Percentiles rank a stretch among this genome's conserved stretches.
phyloP scores from a whole-genome alignment of 2,888 invertebrate species.

The Parelbella ahira region DNA sequence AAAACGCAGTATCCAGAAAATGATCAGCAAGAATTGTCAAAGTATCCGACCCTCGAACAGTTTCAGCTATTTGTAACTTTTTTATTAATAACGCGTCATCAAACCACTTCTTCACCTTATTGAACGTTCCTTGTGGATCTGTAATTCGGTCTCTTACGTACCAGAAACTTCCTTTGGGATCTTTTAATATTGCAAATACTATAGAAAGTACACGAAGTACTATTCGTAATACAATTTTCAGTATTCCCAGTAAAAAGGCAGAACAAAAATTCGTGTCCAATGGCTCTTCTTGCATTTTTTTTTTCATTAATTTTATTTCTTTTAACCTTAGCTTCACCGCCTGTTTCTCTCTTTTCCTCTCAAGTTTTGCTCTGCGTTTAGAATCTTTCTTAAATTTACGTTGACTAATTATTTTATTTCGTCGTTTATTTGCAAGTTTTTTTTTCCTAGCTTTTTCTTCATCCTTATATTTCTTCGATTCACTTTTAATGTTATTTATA shows the following conservation, averaged over 20 bases:
- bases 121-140: conserved; percentile 35
- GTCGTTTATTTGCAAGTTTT: conserved; percentile 13
- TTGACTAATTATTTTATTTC: conserved; percentile 4
- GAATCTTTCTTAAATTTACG: conserved; percentile 27
- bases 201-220: conserved; percentile 26
- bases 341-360: conserved; percentile 26
- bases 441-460: conserved; percentile 15
- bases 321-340: conserved; percentile 30
- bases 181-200: conserved; percentile 31
- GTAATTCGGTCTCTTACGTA: conserved; percentile 33
- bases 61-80: conserved; percentile 39
- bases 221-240: conserved; percentile 31
- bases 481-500: neutral
- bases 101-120: conserved; percentile 32
- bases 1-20: conserved; percentile 36
- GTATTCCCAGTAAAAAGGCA: conserved; percentile 36
- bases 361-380: conserved; percentile 32
- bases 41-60: conserved; percentile 40
- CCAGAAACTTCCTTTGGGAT: conserved; percentile 37
- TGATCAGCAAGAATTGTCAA: conserved; percentile 40
- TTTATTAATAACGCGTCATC: conserved; percentile 34
- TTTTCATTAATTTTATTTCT: conserved; percentile 30
- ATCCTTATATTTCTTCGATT: neutral
- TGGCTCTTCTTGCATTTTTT: conserved; percentile 33
- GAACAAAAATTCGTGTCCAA: conserved; percentile 37